Evolutionary conservation across 2,888 invertebrate species (phyloP).

Genomic region (Xylota segnis): DNA sequence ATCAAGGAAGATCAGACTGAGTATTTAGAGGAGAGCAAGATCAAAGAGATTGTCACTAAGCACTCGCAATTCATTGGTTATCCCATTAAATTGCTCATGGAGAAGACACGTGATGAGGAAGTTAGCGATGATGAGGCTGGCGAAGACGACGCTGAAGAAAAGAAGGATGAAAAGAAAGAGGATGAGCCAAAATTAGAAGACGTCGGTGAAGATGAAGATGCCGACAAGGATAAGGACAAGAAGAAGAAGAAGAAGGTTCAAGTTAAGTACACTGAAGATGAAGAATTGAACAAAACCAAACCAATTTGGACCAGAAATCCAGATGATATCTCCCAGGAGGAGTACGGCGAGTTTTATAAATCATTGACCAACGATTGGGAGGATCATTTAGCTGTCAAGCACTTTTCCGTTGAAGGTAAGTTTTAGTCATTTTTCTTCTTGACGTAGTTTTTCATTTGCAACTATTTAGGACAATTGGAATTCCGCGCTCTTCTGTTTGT

Average conservation of each 20-base stretch:
- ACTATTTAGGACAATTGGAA: conserved; percentile 89
- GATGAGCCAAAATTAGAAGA: conserved; percentile 86
- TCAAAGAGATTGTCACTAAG: conserved; percentile 98
- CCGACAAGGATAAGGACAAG: conserved; percentile 89
- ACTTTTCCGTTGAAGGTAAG: conserved; percentile 95
- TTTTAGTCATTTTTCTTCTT: conserved; percentile 90
- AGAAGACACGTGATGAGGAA: conserved; percentile 97
- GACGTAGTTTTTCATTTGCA: background rate
- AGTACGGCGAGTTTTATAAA: conserved; percentile 99
- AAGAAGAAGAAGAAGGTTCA: conserved; percentile 99
- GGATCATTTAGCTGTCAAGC: conserved; percentile 97
- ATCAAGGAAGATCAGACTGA: conserved; percentile 97
- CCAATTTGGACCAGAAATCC: conserved; percentile 99
- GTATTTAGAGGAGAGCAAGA: conserved; percentile 94
- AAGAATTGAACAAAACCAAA: conserved; percentile 99
- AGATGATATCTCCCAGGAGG: conserved; percentile 97
- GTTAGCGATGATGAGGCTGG: conserved; percentile 95
- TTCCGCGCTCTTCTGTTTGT: conserved; percentile 97
- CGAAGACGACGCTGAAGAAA: conserved; percentile 91
- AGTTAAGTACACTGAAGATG: conserved; percentile 99
- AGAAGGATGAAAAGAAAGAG: conserved; percentile 86
- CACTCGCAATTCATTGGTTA: conserved; percentile 99
- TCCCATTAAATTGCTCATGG: conserved; percentile 95
- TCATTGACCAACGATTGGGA: conserved; percentile 99
- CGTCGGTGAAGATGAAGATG: conserved; percentile 87